Evolutionary conservation across 2,113 vertebrate species (phyloP).

Genomic region (Bombycilla garrulus): DNA sequence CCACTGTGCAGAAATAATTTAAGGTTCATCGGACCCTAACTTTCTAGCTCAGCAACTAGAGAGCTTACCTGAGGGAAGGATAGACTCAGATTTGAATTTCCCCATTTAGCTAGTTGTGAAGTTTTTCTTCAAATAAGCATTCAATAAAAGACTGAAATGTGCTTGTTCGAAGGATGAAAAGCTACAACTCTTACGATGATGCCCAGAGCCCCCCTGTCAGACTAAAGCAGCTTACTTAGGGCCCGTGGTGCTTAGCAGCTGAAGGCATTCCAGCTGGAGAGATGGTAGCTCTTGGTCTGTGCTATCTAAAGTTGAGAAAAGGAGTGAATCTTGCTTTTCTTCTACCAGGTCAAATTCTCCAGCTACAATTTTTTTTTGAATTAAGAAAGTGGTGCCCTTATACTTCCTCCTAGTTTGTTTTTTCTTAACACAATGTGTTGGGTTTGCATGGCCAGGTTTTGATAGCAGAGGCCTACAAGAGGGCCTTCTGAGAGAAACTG

Average conservation of each 20-base stretch:
- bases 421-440: background rate
- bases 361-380: background rate
- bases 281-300: background rate
- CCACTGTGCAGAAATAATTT: conserved; percentile 1
- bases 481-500: background rate
- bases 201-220: background rate
- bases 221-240: background rate
- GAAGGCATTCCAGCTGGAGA: background rate
- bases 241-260: background rate
- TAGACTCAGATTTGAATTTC: background rate
- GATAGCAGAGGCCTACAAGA: too few species aligned
- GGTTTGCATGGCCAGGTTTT: background rate
- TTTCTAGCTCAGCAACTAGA: background rate
- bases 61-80: background rate
- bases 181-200: background rate
- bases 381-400: background rate
- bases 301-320: background rate
- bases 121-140: background rate
- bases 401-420: background rate
- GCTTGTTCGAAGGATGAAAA: background rate
- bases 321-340: background rate
- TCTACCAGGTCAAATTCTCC: background rate
- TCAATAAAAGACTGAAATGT: background rate
- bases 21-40: background rate
- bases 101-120: background rate